A percentile compares a stretch with the other conserved stretches of the same genome.
phyloP scores from a whole-genome alignment of 2,113 vertebrate genomes.

The Elgaria multicarinata region DNA sequence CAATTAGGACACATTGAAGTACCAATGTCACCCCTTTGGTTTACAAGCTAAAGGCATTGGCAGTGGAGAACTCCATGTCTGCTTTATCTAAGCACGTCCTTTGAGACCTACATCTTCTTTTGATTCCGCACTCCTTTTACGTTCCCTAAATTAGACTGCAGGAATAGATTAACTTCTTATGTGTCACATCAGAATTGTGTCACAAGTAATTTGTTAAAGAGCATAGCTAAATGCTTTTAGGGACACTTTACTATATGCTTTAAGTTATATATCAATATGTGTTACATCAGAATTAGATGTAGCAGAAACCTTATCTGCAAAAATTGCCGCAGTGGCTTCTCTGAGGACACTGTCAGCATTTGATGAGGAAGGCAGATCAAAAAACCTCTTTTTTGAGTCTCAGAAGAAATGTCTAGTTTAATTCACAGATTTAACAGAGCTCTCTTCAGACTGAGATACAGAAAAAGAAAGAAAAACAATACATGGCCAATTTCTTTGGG shows the following conservation, averaged over 20 bases:
- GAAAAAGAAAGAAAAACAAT: neutral
- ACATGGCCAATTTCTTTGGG: neutral
- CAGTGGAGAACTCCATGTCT: slow-evolving; percentile 26
- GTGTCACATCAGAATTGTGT: slow-evolving; percentile 20
- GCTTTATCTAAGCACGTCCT: slow-evolving; percentile 41
- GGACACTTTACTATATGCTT: neutral
- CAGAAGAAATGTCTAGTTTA: neutral
- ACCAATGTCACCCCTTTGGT: neutral
- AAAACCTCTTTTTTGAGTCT: neutral
- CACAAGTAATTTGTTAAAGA: slow-evolving; percentile 38
- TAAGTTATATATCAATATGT: neutral
- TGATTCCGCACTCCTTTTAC: slow-evolving; percentile 29
- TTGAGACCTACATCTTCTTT: slow-evolving; percentile 15
- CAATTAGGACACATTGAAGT: neutral
- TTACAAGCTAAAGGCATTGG: neutral
- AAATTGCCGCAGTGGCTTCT: neutral
- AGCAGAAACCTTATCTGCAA: neutral
- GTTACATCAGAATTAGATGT: slow-evolving; percentile 10
- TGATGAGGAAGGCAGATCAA: neutral
- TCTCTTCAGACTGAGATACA: neutral
- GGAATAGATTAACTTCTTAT: slow-evolving; percentile 9
- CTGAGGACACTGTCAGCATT: neutral
- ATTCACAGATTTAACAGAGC: neutral
- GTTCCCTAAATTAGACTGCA: slow-evolving; percentile 23
- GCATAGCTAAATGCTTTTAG: slow-evolving; percentile 41